Base-by-base conservation (phyloP, 2,113 vertebrate genomes). In the Poeciliopsis retropinna region DNA sequence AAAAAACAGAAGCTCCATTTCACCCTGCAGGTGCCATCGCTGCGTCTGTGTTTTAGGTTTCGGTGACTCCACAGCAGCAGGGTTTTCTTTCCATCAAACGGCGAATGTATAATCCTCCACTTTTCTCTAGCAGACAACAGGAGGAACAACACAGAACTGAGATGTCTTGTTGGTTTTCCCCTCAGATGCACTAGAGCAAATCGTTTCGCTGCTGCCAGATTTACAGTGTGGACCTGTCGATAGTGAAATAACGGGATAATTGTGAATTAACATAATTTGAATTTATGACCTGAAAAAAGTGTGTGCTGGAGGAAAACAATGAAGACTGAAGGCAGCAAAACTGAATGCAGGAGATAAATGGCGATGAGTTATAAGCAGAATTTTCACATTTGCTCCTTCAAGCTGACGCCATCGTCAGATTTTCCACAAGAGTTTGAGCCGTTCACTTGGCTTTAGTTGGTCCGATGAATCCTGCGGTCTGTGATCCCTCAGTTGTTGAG, bases 1-100 rank as follows among this genome's bases (percentile, higher is more conserved):
- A 34, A 34, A 34, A 32, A 32, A 32, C 7, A 87, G 85, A 78
- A 84, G 84, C 81, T 72, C 76, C 85, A 91, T 91, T 91, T 85
- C 69, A 75, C 82, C 80, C 82, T 82, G 87, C 75, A 86, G 80
- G 82, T 79, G 85, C 79, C 83, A 83, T 82, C 77, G 70, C 67
- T 61, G 70, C 75, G 71, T 83, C 78, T 82, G 78, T 79, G 73
- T 30, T 66, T 28, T 66, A 41, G 83, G 84, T 86, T 67, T 67
- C 60, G 41, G 3, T 29, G n/a, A 72, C 61, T 73, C 84, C 78
- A 80, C 70, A 66, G 67, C 61, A 29, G 65, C 72, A 78, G 69
- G 34, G 10, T 75, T 68, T 60, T n/a, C 74, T 72, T 25, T 80
- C 73, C 60, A 85, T 62, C 28, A 41, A 64, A 67, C 28, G 77